Evolutionary conservation across 2,888 invertebrate genomes (phyloP).

Genomic region (Lepidocyrtinus sp.): DNA sequence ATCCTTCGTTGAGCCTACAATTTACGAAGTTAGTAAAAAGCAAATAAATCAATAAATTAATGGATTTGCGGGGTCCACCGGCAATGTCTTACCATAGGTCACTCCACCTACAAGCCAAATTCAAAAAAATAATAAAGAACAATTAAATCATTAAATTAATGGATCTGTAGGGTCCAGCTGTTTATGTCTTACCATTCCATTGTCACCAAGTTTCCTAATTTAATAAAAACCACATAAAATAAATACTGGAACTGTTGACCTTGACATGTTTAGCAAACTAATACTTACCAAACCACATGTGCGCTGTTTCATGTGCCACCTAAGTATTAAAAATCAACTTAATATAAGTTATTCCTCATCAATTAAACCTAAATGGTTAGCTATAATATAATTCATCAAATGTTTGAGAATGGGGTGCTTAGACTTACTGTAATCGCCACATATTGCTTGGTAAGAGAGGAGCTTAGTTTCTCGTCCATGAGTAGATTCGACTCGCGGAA

Average conservation of each 20-base stretch:
- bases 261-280: conserved; percentile 71
- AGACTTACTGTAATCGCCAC: conserved; percentile 73
- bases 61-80: not conserved
- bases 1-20: conserved; percentile 71
- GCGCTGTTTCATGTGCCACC: conserved; percentile 75
- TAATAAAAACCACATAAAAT: not conserved
- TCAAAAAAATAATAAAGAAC: not conserved
- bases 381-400: not conserved
- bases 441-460: conserved; percentile 72
- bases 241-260: not conserved
- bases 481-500: conserved; percentile 76
- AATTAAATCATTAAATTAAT: not conserved
- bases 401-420: not conserved
- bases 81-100: conserved; percentile 26
- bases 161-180: not conserved
- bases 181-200: conserved; percentile 70
- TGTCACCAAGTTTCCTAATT: conserved; percentile 43
- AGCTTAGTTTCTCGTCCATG: conserved; percentile 75
- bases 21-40: not conserved
- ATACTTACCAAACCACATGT: conserved; percentile 79
- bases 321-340: conserved; percentile 2
- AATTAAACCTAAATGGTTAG: too few relatives aligned
- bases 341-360: too few relatives aligned
- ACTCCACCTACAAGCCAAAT: conserved; percentile 6
- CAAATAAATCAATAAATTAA: not conserved